Base-by-base conservation (phyloP, 92 coral and sea anemone genomes). In the Porites lobata region DNA sequence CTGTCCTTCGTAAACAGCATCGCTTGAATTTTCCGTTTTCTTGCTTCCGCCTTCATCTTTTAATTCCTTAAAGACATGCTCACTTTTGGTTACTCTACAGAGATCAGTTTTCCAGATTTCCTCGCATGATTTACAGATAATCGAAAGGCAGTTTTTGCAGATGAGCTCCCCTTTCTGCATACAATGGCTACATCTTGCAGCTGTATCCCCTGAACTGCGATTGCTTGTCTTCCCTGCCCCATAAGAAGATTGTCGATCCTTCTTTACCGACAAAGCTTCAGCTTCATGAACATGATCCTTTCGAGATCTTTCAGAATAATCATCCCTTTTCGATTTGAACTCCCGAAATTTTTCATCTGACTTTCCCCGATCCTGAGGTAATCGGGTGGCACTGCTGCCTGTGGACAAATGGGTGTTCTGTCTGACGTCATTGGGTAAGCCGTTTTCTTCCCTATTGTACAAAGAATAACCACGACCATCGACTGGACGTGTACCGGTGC, bases 51-150 rank as follows among this genome's bases (percentile, higher is more conserved):
- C 14, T 18, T 4, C 22, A 9, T 29, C 76, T 32, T 53, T 38
- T 9, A 69, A 0, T 1, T 56, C 54, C 9, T 65, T 21, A 74
- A 90, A 90, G 17, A 20, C n/a, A 50, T 90, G 93, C 6, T 50
- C 21, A 26, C 77, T 65, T 50, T 91, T 86, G 1, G 91, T 86
- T 24, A 5, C 18, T 9, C 66, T 43, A 7, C 94, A 91, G 26
- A 86, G 76, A 78, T 81, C 85, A 4, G 13, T 18, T 0, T 1
- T 1, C 43, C 5, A 87, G 22, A 74, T 24, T 26, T 62, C 4
- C 51, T 12, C 8, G 59, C 94, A 92, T 18, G 3, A 2, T 24
- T 29, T 21, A 68, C 94, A 92, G 3, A 61, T n/a, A 11, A 59
- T 14, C 1, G 11, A 20, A 12, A 72, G n/a, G 52, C 94, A 92